These are phyloP conservation scores for Tenthredo mesomela DNA, from an alignment of 2,888 invertebrate genomes.

Conservation along the genomic window DNA sequence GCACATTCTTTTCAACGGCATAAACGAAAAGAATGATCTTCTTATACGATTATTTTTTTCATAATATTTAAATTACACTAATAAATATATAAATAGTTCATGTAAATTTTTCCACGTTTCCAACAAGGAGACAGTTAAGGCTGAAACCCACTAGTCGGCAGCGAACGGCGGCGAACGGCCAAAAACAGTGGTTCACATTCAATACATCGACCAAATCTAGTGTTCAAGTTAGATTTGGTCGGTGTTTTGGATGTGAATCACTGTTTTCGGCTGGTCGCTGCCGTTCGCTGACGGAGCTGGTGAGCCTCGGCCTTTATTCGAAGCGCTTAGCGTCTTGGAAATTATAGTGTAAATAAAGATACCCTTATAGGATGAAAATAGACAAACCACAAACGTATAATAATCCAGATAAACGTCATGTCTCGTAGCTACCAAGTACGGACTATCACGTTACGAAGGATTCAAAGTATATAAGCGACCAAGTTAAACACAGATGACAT, in stretches of 20 bases:
- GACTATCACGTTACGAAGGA: neutral
- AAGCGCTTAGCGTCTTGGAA: neutral
- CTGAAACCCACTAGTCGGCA: too few relatives aligned
- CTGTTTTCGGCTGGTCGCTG: too few relatives aligned
- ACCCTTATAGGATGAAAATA: conserved; percentile 6
- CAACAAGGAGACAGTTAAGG: neutral
- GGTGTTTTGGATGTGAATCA: too few relatives aligned
- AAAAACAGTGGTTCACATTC: too few relatives aligned
- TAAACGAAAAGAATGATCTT: neutral
- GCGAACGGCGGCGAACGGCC: too few relatives aligned
- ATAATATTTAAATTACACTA: neutral
- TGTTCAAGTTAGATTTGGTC: too few relatives aligned
- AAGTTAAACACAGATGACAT: neutral
- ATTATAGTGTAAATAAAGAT: neutral
- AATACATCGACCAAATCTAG: too few relatives aligned
- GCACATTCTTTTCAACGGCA: neutral
- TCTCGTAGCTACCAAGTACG: neutral
- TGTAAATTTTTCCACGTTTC: neutral
- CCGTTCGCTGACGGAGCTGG: too few relatives aligned
- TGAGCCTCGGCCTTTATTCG: too few relatives aligned
- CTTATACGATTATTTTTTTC: neutral
- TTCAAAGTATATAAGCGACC: neutral
- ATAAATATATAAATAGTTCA: neutral
- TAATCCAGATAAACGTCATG: conserved; percentile 19
- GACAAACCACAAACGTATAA: neutral